Evolutionary conservation across 2,888 invertebrate species (phyloP), one percentile per base, ranked within the genome.

Genomic region (Rhamphomyia laevipes): DNA sequence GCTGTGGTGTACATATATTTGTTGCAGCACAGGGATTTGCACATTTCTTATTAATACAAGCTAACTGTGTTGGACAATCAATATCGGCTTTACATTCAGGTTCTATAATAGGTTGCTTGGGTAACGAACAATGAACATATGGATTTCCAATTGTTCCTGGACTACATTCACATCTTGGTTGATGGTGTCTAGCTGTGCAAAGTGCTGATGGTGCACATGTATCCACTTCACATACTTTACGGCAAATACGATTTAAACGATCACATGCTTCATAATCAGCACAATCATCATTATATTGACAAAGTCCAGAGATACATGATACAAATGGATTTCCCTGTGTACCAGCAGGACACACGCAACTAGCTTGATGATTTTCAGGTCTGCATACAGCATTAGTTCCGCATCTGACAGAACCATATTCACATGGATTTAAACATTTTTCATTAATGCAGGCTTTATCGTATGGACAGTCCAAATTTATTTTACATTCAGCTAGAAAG

Each of bases 271-370:
- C 89, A 55, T 85, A 78, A 59, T 86, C 83, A 31, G 84, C 85
- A 58, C 91, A 92, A 62, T 92, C 91, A 61, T 90, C 88, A 62
- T 91, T 89, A 67, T 87, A 89, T 61, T 88, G 88, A 58, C 91
- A 91, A 40, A 84, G 77, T 10, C 84, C 86, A 2, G 84, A 79
- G 50, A 91, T 83, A 63, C 93, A 93, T 17, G 87, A 82, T 4
- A 86, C 73, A 52, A 78, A 77, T 3, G 90, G 85, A 68, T 88
- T 84, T 40, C 91, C 91, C 69, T 87, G 89, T 6, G 85, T 89
- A 41, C 91, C 92, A 2, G 77, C 70, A 40, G 90, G 91, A 65
- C 92, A 93, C 50, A 78, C 76, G 60, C 93, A 93, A 51, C 84
- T 82, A 0, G 87, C 82, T 47, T 78, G 77, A 64, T 93, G 92